Percentiles rank a stretch among this genome's conserved stretches.
phyloP scores from a whole-genome alignment of 2,113 vertebrate species.

The Sula dactylatra region DNA sequence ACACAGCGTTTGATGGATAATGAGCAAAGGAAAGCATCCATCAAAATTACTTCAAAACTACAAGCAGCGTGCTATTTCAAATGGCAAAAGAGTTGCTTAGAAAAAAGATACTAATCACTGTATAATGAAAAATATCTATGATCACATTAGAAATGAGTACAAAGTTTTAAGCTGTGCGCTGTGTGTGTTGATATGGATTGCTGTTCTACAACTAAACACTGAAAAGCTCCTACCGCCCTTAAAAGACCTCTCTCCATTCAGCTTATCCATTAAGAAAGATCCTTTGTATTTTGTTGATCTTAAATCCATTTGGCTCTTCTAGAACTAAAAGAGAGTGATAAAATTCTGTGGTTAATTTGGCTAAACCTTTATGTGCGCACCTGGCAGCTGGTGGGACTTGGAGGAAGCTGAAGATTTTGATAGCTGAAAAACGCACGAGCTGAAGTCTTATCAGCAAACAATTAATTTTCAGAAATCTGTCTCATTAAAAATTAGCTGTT shows the following conservation, averaged over 20 bases:
- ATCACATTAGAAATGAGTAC: neutral
- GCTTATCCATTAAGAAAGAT: neutral
- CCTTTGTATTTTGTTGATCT: neutral
- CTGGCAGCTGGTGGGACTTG: neutral
- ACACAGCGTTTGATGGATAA: neutral
- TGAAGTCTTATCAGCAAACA: neutral
- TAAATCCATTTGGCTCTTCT: neutral
- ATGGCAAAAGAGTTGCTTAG: neutral
- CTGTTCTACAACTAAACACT: neutral
- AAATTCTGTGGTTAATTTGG: neutral
- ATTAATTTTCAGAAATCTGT: neutral
- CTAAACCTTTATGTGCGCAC: neutral
- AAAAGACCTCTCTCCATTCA: neutral
- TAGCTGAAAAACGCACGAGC: neutral
- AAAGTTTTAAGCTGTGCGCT: neutral
- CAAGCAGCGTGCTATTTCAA: neutral
- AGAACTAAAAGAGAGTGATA: neutral
- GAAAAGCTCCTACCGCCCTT: neutral
- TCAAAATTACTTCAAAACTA: neutral
- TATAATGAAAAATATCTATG: neutral
- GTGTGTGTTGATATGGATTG: neutral
- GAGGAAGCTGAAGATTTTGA: neutral
- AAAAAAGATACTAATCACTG: neutral
- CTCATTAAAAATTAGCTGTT: neutral
- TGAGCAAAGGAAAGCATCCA: neutral